Base-by-base conservation (phyloP, 2,888 invertebrate species). In the Lithophane socia region DNA sequence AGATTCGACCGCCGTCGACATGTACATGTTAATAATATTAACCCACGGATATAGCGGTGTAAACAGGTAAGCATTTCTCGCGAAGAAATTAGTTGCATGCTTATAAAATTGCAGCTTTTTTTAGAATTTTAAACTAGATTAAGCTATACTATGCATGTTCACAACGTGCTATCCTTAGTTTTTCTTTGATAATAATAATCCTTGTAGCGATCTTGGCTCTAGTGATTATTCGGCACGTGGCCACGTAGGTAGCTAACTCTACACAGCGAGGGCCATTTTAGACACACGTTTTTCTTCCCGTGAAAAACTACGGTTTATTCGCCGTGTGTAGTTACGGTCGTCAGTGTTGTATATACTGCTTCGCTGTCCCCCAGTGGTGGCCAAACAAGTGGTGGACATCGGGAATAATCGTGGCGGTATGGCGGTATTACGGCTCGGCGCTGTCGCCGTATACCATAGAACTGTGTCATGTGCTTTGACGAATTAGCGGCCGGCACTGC, bases 1-100 rank as follows among this genome's bases (percentile, higher is more conserved):
- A 78, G 72, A 84, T 86, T 83, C 79, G 72, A 86, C 83, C 83
- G 61, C 74, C 77, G 64, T n/a, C 65, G 24, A 75, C 75, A 24
- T 72, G 56, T 68, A 69, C 44, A 65, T 37, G 63, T 64, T 86
- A 84, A 78, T 73, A 49, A 75, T 56, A 52, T 84, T 86, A 83
- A 37, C n/a, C 63, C 66, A 61, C 49, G 73, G 63, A 64, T 63
- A 73, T 47, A 66, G 60, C 16, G 42, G 12, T 58, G 52, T 75
- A 78, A 78, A 83, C 74, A 73, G 54, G 60, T 56, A 24, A 52
- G 63, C 68, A 83, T 83, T 79, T 63, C 64, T 61, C 29, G 37
- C 37, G 37, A 73, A 54, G n/a, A 71, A 64, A 65, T 68, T 72
- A 47, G 18, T 47, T 64, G 56, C 52, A 3, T 60, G 47, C 44